These are phyloP conservation scores for Gobionotothen gibberifrons DNA, from an alignment of 2,797 vertebrate genomes.

Conservation along the genomic window DNA sequence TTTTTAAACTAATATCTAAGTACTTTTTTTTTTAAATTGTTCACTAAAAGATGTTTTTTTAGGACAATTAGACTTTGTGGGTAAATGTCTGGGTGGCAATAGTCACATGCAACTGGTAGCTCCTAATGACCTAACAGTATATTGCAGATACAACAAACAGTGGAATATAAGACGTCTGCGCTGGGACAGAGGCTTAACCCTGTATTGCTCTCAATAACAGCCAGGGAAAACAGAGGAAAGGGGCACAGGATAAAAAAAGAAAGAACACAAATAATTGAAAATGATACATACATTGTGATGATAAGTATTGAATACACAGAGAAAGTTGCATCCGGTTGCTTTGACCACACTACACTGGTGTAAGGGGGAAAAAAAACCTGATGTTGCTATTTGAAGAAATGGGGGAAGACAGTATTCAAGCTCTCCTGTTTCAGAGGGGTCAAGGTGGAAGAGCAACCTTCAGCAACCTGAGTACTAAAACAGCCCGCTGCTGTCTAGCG, in stretches of 20 bases:
- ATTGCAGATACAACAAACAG: conserved; percentile 60
- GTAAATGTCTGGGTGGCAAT: neutral
- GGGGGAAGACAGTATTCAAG: conserved; percentile 63
- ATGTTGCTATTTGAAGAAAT: conserved; percentile 77
- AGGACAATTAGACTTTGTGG: neutral
- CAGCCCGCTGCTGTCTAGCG: conserved; percentile 68
- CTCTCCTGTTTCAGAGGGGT: conserved; percentile 78
- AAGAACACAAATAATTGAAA: conserved; percentile 38
- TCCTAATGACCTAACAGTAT: conserved; percentile 28
- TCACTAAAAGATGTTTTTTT: neutral
- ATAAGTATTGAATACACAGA: conserved; percentile 10
- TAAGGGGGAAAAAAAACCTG: conserved; percentile 33
- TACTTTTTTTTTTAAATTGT: neutral
- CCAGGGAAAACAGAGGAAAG: conserved; percentile 28
- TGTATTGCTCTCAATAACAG: conserved; percentile 36
- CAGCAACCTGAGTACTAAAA: conserved; percentile 76
- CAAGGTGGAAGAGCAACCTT: conserved; percentile 73
- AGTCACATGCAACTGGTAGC: conserved; percentile 11
- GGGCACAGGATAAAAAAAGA: conserved; percentile 14
- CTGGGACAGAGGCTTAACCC: conserved; percentile 46
- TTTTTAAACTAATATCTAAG: neutral
- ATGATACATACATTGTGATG: conserved; percentile 14
- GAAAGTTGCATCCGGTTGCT: conserved; percentile 27
- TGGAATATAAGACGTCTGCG: conserved; percentile 43
- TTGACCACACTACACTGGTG: conserved; percentile 23